Conservation (phyloP, 2,888 invertebrate species). For the Malacosoma neustria region DNA sequence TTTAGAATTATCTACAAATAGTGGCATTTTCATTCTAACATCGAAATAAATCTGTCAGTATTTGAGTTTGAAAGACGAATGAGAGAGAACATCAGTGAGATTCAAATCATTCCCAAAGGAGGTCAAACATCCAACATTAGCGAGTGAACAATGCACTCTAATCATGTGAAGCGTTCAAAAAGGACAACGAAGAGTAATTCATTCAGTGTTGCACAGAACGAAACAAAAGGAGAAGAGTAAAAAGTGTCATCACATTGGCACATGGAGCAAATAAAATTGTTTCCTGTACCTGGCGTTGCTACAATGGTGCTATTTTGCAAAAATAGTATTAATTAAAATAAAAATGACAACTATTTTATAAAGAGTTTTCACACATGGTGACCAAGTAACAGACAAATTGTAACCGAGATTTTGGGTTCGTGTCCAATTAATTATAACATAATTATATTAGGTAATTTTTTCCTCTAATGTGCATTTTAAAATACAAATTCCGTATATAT, state of each 20-base stretch:
- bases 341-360: too few relatives aligned
- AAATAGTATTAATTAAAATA: background rate
- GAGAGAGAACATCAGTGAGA: background rate
- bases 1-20: background rate
- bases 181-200: conserved; percentile 28
- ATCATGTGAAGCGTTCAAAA: conserved; percentile 30
- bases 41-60: background rate
- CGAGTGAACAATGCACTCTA: background rate
- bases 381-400: too few relatives aligned
- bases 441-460: too few relatives aligned
- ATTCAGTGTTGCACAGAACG: conserved; percentile 44
- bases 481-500: too few relatives aligned
- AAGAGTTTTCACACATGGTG: too few relatives aligned
- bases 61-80: background rate
- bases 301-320: conserved; percentile 18
- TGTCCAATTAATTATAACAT: too few relatives aligned
- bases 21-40: conserved; percentile 19
- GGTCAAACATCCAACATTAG: background rate
- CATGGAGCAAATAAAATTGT: conserved; percentile 53
- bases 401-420: too few relatives aligned
- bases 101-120: background rate
- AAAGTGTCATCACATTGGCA: conserved; percentile 43
- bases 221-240: conserved; percentile 40
- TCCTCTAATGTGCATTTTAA: too few relatives aligned
- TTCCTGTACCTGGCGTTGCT: conserved; percentile 37